phyloP scores from a whole-genome alignment of 2,113 vertebrate species.

The Merops nubicus region DNA sequence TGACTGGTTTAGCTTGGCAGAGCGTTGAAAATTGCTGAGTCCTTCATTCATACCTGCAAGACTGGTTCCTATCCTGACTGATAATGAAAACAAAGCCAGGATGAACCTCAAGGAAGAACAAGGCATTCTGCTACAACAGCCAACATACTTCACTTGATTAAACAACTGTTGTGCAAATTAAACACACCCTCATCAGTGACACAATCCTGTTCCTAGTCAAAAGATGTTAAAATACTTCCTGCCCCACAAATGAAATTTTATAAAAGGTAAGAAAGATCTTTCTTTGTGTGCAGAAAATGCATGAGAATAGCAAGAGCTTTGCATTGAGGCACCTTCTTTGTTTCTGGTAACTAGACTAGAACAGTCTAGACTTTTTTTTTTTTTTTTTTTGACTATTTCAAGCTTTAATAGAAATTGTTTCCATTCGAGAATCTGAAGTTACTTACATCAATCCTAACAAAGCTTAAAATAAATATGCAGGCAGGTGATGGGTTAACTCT shows the following conservation, averaged over 20 bases:
- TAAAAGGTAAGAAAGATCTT: neutral
- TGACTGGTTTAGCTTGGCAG: slow-evolving; percentile 33
- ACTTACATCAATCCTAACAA: neutral
- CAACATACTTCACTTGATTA: neutral
- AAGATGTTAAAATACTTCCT: slow-evolving; percentile 28
- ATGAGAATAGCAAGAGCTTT: neutral
- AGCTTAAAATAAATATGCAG: slow-evolving; percentile 5
- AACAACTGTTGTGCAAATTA: slow-evolving; percentile 50
- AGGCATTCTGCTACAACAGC: neutral
- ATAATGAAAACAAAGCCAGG: slow-evolving; percentile 34
- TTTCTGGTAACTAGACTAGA: neutral
- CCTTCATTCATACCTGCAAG: slow-evolving; percentile 40
- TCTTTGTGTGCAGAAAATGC: neutral
- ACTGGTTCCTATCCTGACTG: slow-evolving; percentile 56
- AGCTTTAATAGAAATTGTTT: neutral
- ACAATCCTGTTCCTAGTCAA: slow-evolving; percentile 29
- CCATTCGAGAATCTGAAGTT: neutral
- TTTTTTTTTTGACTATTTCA: neutral
- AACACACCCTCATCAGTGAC: slow-evolving; percentile 39
- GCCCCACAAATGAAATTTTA: neutral
- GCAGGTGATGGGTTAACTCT: slow-evolving; percentile 4
- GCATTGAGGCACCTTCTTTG: neutral
- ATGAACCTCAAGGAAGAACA: slow-evolving; percentile 41
- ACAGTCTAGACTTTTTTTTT: no score
- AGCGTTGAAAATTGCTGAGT: neutral